Evolutionary conservation across 30 jellyfish, hydroid and myxozoan species (phyloP), one percentile per base, ranked within the genome.

Genomic region (Hydractinia echinata): DNA sequence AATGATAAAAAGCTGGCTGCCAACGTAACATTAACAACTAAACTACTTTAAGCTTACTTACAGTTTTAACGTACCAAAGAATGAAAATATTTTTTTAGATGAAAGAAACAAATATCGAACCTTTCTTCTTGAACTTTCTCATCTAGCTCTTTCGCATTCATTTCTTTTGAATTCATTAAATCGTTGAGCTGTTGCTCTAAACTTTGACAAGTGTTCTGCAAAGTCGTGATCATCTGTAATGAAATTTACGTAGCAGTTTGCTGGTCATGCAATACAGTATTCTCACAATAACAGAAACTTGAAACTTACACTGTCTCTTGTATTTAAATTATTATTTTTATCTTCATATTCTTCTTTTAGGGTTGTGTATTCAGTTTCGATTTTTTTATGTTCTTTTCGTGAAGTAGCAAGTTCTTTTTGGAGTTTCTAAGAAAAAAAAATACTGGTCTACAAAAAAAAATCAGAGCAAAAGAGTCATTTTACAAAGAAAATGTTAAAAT

Each of bases 111-210:
- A 15, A 66, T 8, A n/a, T 77, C 92, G 52, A 72, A 89, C 96
- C 86, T 84, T 73, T 89, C 96, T 54, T 90, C 91, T 67, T 83
- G 89, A 16, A 84, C 85, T 64, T 85, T 91, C 76, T 71, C 85
- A 56, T 91, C 96, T 53, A 89, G 71, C 60, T 91, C 93, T 81
- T 86, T 85, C 72, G 83, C 84, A 62, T 85, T 86, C 85, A 68
- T 14, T 49, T 89, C 95, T 13, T 56, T 56, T 18, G 82, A 87
- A 4, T 86, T 89, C 95, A 88, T 85, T 6, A 94, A 70, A 54
- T 90, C 95, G 58, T 85, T 82, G 60, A 94, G 81, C 67, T 94
- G 97, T 53, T 87, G 87, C 48, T 94, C 99, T 50, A 94, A 73
- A 64, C 81, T 85, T 67, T 70, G 77, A 86, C 99, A 94, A 15